These are phyloP conservation scores for Arenaria interpres DNA, from an alignment of 2,113 vertebrate species.

Conservation along the genomic window DNA sequence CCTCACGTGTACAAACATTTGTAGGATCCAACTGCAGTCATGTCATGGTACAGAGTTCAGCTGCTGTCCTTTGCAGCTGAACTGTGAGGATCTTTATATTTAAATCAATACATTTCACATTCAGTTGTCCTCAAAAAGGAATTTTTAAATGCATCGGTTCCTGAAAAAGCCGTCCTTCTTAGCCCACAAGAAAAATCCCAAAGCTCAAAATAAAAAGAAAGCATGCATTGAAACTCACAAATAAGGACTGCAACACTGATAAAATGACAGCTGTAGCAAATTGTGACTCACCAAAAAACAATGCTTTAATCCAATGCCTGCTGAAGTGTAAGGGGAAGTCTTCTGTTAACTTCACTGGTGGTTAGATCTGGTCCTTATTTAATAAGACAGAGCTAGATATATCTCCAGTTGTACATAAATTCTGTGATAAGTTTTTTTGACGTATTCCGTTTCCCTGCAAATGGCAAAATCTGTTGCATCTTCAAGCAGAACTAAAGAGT, in stretches of 20 bases:
- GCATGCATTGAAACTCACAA: background rate
- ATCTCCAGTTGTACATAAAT: background rate
- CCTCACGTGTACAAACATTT: background rate
- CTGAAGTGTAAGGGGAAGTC: conserved; percentile 46
- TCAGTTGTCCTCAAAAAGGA: background rate
- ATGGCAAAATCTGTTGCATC: background rate
- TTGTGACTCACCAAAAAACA: conserved; percentile 50
- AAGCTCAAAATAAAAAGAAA: background rate
- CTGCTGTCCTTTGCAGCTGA: background rate
- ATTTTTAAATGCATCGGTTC: background rate
- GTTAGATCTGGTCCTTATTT: conserved; percentile 47
- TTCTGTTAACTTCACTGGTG: conserved; percentile 44
- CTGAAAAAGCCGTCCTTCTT: background rate
- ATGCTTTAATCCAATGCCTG: conserved; percentile 62
- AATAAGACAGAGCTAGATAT: background rate
- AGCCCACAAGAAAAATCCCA: background rate
- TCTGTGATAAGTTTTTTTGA: background rate
- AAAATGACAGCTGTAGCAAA: conserved; percentile 57
- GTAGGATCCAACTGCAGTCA: background rate
- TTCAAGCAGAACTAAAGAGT: background rate
- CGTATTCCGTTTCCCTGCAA: background rate
- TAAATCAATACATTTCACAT: background rate
- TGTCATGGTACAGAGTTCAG: background rate
- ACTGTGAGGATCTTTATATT: background rate
- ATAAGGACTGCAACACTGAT: conserved; percentile 13